Percentiles rank a stretch among this genome's conserved stretches.
Conservation (phyloP, 1,140 invertebrate genomes). For the Mylabris phalerata region DNA sequence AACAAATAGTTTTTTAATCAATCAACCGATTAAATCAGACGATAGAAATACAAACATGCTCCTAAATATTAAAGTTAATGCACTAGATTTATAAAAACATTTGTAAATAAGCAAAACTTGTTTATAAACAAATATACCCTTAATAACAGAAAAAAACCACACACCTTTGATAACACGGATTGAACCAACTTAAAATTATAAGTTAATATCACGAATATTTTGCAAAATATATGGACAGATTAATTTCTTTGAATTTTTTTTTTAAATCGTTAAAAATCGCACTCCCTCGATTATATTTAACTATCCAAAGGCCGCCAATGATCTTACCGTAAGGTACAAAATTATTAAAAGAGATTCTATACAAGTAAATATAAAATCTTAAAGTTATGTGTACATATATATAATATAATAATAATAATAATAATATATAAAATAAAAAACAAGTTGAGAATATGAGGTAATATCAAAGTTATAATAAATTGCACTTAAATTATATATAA, state of each 20-base stretch:
- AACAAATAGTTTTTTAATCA: constrained; percentile 18
- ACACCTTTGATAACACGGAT: no score
- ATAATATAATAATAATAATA: constrained; percentile 18
- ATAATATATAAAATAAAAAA: constrained; percentile 14
- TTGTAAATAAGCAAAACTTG: no score
- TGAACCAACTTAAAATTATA: no score
- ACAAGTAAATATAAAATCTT: constrained; percentile 13
- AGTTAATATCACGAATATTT: no score
- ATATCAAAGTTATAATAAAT: constrained; percentile 30
- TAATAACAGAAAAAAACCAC: no score
- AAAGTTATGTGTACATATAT: constrained; percentile 5
- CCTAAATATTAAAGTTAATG: neutral
- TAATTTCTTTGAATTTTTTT: no score
- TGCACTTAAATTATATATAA: constrained; percentile 30
- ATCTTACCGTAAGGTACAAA: constrained; percentile 16
- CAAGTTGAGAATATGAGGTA: constrained; percentile 36
- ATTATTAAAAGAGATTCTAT: constrained; percentile 26
- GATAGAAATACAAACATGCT: no score
- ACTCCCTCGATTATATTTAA: constrained; percentile 1
- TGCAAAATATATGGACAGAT: no score
- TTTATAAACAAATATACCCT: no score
- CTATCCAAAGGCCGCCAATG: constrained; percentile 20
- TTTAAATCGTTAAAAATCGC: no score
- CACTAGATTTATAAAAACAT: no score
- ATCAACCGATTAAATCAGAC: constrained; percentile 1